Evolutionary conservation across 53 echinoderm and acorn worm genomes (phyloP).

Genomic region (Apostichopus leukothele): DNA sequence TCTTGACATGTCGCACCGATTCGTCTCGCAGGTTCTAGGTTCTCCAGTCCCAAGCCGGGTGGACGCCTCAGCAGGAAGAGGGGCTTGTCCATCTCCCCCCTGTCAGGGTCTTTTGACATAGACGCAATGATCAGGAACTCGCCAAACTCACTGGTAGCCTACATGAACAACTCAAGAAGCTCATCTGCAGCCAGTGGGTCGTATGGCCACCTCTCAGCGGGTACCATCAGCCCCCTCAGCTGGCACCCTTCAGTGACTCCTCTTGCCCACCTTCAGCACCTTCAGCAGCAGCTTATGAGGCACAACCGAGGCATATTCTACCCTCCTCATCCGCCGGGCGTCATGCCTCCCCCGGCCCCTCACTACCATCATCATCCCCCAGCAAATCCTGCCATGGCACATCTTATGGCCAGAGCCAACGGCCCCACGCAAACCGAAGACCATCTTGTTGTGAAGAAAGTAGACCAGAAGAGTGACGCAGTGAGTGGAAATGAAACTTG

Average conservation of each 20-base stretch:
- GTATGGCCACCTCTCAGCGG: constrained; percentile 91
- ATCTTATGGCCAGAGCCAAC: constrained; percentile 81
- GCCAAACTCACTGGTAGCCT: constrained; percentile 97
- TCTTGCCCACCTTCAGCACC: constrained; percentile 94
- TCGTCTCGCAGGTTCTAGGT: constrained; percentile 72
- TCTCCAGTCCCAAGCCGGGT: constrained; percentile 84
- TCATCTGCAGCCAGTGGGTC: constrained; percentile 97
- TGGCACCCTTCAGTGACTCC: constrained; percentile 90
- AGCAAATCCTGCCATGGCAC: constrained; percentile 82
- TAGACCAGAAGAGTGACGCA: constrained; percentile 24
- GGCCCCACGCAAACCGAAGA: constrained; percentile 37
- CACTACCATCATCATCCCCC: constrained; percentile 59
- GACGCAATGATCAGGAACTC: constrained; percentile 96
- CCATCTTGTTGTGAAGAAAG: background rate
- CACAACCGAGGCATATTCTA: constrained; percentile 67
- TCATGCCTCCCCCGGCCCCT: constrained; percentile 55
- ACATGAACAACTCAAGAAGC: constrained; percentile 95
- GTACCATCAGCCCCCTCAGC: constrained; percentile 80
- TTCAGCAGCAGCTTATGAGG: constrained; percentile 90
- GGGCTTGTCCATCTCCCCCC: constrained; percentile 92
- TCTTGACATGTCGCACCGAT: background rate
- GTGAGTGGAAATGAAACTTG: constrained; percentile 16
- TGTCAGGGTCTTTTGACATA: constrained; percentile 88
- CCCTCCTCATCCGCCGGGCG: constrained; percentile 60
- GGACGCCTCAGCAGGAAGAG: constrained; percentile 88